Evolutionary conservation across 2,797 vertebrate species (phyloP), one percentile per base, ranked within the genome.

Genomic region (Acanthornis magna): DNA sequence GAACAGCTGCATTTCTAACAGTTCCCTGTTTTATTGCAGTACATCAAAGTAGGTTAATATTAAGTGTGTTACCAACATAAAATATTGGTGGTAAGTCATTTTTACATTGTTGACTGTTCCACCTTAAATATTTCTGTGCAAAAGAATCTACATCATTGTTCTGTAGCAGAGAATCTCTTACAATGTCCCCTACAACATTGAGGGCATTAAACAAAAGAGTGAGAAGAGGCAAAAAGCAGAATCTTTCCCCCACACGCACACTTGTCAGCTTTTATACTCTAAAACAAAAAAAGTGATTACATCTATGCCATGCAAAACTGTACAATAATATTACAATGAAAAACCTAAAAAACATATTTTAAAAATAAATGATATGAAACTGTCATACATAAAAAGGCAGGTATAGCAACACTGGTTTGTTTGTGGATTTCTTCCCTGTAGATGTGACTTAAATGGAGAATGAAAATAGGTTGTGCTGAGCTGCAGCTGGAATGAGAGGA

Each of bases 71-170:
- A 98, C 98, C 98, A 98, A 98, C 98, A 97, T 97, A 98, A 98
- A 98, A 98, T 98, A 97, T 93, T 98, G 98, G 98, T 96, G 98
- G 98, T 96, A 98, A 98, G 97, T 98, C 98, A 96, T 98, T 98
- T 98, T 98, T 98, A 98, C 95, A 96, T 97, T 95, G 97, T 98
- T 98, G 97, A 98, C 98, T 97, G 97, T 85, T 98, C 98, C 98
- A 98, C 98, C 98, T 99, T 99, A 99, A 99, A 99, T 99, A 99
- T 98, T 98, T 98, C 98, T 99, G 99, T 99, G 99, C 98, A 99
- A 99, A 99, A 98, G 98, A 98, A 98, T 98, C 98, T 98, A 98
- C 97, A 98, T 98, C 98, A 98, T 98, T 98, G 95, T 98, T 96
- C 98, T 97, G 98, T 98, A 98, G 98, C 98, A 98, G 98, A 98